Base-by-base conservation (phyloP, 1,140 invertebrate species). In the Drosophila albomicans region DNA sequence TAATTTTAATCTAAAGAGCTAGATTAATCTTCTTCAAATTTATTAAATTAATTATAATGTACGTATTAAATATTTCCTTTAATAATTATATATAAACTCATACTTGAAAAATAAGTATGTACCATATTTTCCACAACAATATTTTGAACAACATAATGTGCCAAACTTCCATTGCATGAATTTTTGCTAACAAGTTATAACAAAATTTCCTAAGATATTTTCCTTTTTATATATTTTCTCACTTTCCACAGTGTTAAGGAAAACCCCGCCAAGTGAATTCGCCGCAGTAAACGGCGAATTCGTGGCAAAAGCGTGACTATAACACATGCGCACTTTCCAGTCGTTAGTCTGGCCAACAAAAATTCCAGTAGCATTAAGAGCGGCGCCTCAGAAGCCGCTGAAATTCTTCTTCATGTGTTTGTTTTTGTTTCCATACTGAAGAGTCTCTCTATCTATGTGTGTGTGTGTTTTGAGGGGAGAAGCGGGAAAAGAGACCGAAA, bases 251-350 rank as follows among this genome's bases (percentile, higher is more conserved):
- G 5, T 41, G 54, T 8, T 38, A 32, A 32, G 35, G 10, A 20
- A 16, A 41, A 11, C 35, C 58, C 72, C 67, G 43, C 8, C 5
- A 32, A 41, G 4, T 2, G 13, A 84, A 82, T 87, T 87, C 84
- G 80, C 84, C 70, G 32, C 48, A 38, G n/a, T 7, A 28, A 16
- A 58, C 70, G 73, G 84, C 85, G 80, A 87, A 87, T 87, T 87
- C n/a, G 59, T 13, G 49, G 11, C 25, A 63, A 8, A 38, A 71
- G 51, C 43, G 43, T 69, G 70, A 78, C 38, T 66, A 74, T 77
- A 84, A 88, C 80, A 84, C 84, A 87, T 87, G 84, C 84, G 84
- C 84, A 75, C 54, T 80, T 80, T 78, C 80, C 81, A 76, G 68
- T 38, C 35, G 20, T 13, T 38, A 49, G 66, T 62, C 35, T 62